Evolutionary conservation across 37 sponge, comb jelly and placozoan genomes (phyloP).

Genomic region (Hexactinellida sp.): DNA sequence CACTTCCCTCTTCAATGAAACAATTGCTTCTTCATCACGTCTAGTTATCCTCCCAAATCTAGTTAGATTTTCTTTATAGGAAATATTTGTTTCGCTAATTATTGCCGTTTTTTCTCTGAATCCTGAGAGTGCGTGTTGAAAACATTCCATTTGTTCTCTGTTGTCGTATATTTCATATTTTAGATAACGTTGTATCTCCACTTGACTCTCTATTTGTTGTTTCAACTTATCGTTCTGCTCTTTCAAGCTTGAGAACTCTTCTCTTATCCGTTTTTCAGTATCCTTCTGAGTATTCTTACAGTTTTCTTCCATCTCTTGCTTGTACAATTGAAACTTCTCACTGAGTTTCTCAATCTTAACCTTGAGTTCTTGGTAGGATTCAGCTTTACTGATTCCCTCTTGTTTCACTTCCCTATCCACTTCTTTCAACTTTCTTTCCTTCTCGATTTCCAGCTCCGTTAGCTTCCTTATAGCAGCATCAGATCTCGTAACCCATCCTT

Average conservation of each 20-base stretch:
- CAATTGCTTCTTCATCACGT: not conserved
- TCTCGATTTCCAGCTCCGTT: not conserved
- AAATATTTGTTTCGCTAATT: not conserved
- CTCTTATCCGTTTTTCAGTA: not conserved
- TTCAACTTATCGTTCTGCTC: not conserved
- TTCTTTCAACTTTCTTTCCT: not conserved
- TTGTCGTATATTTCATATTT: not conserved
- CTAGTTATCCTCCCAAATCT: not conserved
- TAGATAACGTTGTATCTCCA: not conserved
- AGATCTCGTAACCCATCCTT: not conserved
- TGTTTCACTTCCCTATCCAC: not conserved
- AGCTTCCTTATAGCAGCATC: not conserved
- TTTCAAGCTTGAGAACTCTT: not conserved
- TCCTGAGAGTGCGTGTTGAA: not conserved
- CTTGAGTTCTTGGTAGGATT: not conserved
- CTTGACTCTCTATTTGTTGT: not conserved
- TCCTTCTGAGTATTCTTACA: not conserved
- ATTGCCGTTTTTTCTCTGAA: not conserved
- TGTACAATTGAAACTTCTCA: not conserved
- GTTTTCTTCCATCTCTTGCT: not conserved
- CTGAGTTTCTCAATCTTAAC: not conserved
- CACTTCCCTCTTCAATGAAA: not conserved
- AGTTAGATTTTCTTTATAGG: not conserved
- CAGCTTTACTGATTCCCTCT: not conserved
- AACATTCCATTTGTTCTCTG: not conserved